A percentile compares a stretch with the other conserved stretches of the same genome.
phyloP scores from a whole-genome alignment of 2,888 invertebrate species.

The Nomada ferruginata region DNA sequence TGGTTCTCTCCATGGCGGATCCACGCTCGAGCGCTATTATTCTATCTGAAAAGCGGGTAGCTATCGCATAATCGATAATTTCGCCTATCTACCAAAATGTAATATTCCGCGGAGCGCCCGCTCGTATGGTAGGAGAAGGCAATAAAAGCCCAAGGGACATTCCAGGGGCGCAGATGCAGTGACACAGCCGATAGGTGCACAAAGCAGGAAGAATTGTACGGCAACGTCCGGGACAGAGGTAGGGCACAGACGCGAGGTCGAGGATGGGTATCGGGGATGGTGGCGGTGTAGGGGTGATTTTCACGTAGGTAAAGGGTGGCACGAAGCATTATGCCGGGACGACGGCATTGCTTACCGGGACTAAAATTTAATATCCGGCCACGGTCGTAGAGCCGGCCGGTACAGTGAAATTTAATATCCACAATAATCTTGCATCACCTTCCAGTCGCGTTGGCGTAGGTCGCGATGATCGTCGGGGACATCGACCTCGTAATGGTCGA shows the following conservation, averaged over 20 bases:
- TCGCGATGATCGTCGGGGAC: slow-evolving; percentile 55
- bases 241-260: no score
- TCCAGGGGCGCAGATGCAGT: slow-evolving; percentile 43
- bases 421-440: slow-evolving; percentile 72
- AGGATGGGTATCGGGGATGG: not conserved
- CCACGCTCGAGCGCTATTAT: slow-evolving; percentile 29
- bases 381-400: slow-evolving; percentile 60
- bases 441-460: slow-evolving; percentile 32
- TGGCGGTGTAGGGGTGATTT: slow-evolving; percentile 31
- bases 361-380: slow-evolving; percentile 80
- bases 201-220: slow-evolving; percentile 52
- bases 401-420: slow-evolving; percentile 78
- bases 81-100: slow-evolving; percentile 55
- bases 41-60: slow-evolving; percentile 41
- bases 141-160: slow-evolving; percentile 59
- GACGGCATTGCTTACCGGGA: slow-evolving; percentile 71
- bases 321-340: slow-evolving; percentile 67
- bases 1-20: not conserved
- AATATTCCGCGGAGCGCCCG: slow-evolving; percentile 46
- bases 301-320: slow-evolving; percentile 51
- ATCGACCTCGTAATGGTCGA: slow-evolving; percentile 48
- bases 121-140: slow-evolving; percentile 29
- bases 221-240: not conserved
- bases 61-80: slow-evolving; percentile 56
- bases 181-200: slow-evolving; percentile 50